Evolutionary conservation across 2,113 vertebrate species (phyloP).

Genomic region (Callospermophilus lateralis): DNA sequence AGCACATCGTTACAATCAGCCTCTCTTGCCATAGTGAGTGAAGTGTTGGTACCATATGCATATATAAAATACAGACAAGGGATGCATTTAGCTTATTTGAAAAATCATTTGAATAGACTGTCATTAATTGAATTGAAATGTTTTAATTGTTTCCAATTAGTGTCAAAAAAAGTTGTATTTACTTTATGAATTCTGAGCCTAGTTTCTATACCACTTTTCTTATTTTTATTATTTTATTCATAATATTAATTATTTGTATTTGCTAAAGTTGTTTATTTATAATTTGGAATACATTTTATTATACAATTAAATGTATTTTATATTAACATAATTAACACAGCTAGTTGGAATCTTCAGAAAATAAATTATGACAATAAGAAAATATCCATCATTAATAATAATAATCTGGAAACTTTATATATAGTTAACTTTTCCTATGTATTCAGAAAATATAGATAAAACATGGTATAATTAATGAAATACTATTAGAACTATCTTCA

Average conservation of each 20-base stretch:
- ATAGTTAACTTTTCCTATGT: conserved; percentile 78
- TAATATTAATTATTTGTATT: not conserved
- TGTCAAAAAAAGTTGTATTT: not conserved
- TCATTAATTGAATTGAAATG: not conserved
- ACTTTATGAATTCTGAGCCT: conserved; percentile 5
- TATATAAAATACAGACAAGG: not conserved
- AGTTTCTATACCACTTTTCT: not conserved
- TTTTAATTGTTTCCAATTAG: not conserved
- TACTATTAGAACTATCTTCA: conserved; percentile 82
- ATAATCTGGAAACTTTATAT: conserved; percentile 82
- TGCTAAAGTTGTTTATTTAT: not conserved
- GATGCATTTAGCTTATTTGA: not conserved
- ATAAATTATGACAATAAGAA: conserved; percentile 82
- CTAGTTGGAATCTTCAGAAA: conserved; percentile 82
- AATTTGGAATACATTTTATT: not conserved
- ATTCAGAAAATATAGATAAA: conserved; percentile 83
- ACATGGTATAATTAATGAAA: conserved; percentile 82
- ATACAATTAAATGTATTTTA: conserved; percentile 79
- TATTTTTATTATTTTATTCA: not conserved
- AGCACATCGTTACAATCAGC: not conserved
- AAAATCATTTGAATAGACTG: not conserved
- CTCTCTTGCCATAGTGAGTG: not conserved
- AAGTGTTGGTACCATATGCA: not conserved
- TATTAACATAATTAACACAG: conserved; percentile 79
- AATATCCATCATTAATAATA: conserved; percentile 84